phyloP scores from a whole-genome alignment of 2,113 vertebrate species.

The Dromiciops gliroides region DNA sequence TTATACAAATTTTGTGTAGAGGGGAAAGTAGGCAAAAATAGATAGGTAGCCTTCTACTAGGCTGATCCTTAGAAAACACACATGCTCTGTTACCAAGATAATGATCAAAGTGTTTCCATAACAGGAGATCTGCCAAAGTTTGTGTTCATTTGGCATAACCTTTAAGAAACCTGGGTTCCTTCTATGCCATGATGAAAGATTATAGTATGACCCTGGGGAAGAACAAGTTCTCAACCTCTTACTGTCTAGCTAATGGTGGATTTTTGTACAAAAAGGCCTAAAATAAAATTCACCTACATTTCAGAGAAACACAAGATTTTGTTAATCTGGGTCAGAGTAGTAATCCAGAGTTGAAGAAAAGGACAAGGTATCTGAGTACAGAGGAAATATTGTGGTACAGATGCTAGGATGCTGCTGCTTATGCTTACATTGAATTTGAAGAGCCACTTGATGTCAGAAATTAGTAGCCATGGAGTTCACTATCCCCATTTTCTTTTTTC shows the following conservation, averaged over 20 bases:
- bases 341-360: neutral
- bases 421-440: neutral
- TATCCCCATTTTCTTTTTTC: neutral
- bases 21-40: neutral
- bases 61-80: neutral
- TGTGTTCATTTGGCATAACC: neutral
- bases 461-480: neutral
- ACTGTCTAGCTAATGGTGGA: neutral
- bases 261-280: neutral
- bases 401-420: neutral
- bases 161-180: neutral
- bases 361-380: neutral
- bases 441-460: neutral
- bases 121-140: neutral
- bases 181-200: neutral
- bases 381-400: neutral
- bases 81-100: neutral
- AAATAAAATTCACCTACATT: neutral
- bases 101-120: neutral
- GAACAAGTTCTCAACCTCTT: neutral
- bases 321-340: neutral
- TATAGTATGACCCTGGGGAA: neutral
- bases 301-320: neutral
- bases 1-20: neutral
- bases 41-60: neutral